Conservation (phyloP, 2,888 invertebrate species). For the Agrotis exclamationis region DNA sequence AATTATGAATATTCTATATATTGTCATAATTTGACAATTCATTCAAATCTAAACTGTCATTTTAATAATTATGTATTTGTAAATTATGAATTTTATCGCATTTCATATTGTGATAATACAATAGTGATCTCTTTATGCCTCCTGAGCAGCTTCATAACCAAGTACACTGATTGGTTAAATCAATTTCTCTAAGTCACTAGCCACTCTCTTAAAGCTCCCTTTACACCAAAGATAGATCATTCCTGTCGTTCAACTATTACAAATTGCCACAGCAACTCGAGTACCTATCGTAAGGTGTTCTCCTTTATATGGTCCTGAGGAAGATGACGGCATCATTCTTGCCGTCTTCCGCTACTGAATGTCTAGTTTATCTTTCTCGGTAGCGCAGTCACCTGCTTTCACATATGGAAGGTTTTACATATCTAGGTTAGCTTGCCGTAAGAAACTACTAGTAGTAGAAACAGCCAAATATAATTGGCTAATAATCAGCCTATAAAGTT, state of each 20-base stretch:
- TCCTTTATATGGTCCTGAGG: constrained; percentile 13
- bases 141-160: background rate
- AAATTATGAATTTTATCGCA: too few species aligned
- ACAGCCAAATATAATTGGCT: background rate
- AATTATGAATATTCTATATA: too few species aligned
- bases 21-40: too few species aligned
- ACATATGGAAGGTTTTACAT: background rate
- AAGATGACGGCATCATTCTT: constrained; percentile 45
- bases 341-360: background rate
- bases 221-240: constrained; percentile 4
- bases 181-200: constrained; percentile 3
- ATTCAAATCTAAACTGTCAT: too few species aligned
- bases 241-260: constrained; percentile 24
- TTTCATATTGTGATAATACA: too few species aligned
- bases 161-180: constrained; percentile 1
- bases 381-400: background rate
- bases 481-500: too few species aligned
- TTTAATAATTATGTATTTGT: too few species aligned
- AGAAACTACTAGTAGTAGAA: too few species aligned
- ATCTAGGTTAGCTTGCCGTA: background rate
- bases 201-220: background rate
- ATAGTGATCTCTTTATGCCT: too few species aligned
- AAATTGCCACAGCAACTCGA: constrained; percentile 17
- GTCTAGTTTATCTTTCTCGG: constrained; percentile 22
- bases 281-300: constrained; percentile 18